phyloP scores from a whole-genome alignment of 1,140 invertebrate species.

The Artemia franciscana region DNA sequence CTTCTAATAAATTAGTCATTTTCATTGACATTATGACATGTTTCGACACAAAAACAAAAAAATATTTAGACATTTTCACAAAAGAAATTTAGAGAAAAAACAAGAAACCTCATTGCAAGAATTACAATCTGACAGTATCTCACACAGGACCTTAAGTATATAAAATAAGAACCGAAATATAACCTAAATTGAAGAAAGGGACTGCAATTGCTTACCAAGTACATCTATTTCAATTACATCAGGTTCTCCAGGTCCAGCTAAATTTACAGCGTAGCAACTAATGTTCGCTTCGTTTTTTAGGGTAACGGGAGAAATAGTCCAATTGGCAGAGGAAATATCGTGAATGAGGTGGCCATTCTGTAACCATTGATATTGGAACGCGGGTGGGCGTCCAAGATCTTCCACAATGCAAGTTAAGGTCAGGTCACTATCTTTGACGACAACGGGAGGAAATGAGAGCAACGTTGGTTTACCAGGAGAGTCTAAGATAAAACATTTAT shows the following conservation, averaged over 20 bases:
- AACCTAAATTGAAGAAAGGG: too few species aligned
- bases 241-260: constrained; percentile 46
- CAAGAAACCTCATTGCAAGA: too few species aligned
- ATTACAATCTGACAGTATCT: too few species aligned
- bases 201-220: constrained; percentile 28
- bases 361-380: constrained; percentile 47
- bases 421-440: constrained; percentile 51
- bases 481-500: constrained; percentile 26
- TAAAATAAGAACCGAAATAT: constrained; percentile 9
- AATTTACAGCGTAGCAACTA: constrained; percentile 56
- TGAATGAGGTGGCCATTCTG: constrained; percentile 41
- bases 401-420: constrained; percentile 54
- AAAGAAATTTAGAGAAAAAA: too few species aligned
- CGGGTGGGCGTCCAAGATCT: constrained; percentile 48
- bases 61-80: too few species aligned
- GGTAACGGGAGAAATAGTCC: constrained; percentile 51
- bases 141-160: too few species aligned
- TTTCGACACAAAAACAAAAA: too few species aligned
- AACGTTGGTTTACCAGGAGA: constrained; percentile 46
- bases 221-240: constrained; percentile 50
- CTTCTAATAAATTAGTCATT: too few species aligned
- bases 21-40: too few species aligned
- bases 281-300: constrained; percentile 61
- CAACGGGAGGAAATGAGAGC: constrained; percentile 38
- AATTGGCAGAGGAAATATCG: constrained; percentile 42